Evolutionary conservation across 1,140 invertebrate species (phyloP).

Genomic region (Onthophagus taurus): DNA sequence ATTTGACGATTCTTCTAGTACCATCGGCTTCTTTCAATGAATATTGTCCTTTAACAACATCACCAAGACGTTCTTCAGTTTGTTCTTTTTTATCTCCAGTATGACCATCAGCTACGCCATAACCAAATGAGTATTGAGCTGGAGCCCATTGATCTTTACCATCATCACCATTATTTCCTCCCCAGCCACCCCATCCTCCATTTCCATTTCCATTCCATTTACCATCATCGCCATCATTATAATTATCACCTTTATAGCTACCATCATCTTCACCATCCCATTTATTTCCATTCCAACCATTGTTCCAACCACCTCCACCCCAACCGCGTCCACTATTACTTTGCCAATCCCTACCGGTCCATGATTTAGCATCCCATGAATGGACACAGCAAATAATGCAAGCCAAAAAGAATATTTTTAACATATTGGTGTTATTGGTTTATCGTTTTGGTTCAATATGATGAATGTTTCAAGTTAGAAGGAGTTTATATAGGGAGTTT

Average conservation of each 20-base stretch:
- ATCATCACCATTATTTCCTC: not conserved
- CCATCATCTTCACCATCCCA: too few relatives aligned
- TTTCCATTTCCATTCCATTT: too few relatives aligned
- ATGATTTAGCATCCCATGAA: not conserved
- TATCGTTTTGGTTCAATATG: too few relatives aligned
- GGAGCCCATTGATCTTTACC: constrained; percentile 24
- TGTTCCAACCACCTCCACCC: not conserved
- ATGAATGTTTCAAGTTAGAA: too few relatives aligned
- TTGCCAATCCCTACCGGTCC: not conserved
- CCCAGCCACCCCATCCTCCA: not conserved
- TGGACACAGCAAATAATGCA: too few relatives aligned
- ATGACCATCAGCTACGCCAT: constrained; percentile 36
- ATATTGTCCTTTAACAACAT: constrained; percentile 40
- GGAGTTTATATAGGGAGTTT: too few relatives aligned
- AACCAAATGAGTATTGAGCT: constrained; percentile 37
- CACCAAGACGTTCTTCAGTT: constrained; percentile 40
- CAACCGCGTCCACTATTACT: constrained; percentile 1
- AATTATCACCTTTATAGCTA: too few relatives aligned
- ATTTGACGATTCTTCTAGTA: constrained; percentile 20
- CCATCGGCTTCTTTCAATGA: constrained; percentile 12
- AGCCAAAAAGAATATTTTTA: too few relatives aligned
- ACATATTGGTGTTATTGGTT: too few relatives aligned
- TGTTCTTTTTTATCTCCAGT: constrained; percentile 41
- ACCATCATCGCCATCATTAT: too few relatives aligned
- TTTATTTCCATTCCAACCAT: not conserved